A percentile compares a stretch with the other conserved stretches of the same genome.
These are phyloP conservation scores for Coptotermes formosanus DNA, from an alignment of 1,140 invertebrate genomes.

Conservation along the genomic window DNA sequence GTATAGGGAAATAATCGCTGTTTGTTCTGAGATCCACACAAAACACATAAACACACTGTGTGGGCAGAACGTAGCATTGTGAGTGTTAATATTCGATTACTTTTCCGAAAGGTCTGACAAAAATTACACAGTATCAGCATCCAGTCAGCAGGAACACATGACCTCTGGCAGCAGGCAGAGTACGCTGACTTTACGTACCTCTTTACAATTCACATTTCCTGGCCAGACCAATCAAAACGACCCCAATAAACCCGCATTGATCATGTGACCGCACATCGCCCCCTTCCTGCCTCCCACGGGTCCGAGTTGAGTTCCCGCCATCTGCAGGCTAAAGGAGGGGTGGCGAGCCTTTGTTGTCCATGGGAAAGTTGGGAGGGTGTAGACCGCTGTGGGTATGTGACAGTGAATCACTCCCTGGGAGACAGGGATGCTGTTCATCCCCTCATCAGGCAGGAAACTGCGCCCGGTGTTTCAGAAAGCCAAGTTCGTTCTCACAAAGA, in stretches of 20 bases:
- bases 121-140: too few relatives aligned
- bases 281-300: not conserved
- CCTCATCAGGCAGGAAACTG: not conserved
- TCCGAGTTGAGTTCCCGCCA: conserved; percentile 12
- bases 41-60: too few relatives aligned
- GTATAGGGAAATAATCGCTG: too few relatives aligned
- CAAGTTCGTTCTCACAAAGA: not conserved
- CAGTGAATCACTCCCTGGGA: not conserved
- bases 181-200: not conserved
- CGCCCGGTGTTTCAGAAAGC: not conserved
- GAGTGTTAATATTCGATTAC: too few relatives aligned
- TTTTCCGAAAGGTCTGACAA: too few relatives aligned
- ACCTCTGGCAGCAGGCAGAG: too few relatives aligned
- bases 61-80: too few relatives aligned
- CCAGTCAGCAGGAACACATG: too few relatives aligned
- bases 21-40: too few relatives aligned
- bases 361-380: not conserved
- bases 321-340: not conserved
- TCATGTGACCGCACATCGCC: not conserved
- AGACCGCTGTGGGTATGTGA: not conserved
- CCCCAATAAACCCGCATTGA: not conserved
- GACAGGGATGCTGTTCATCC: not conserved
- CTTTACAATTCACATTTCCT: not conserved
- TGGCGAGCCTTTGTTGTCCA: not conserved
- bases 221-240: not conserved